Percentiles rank a stretch among this genome's conserved stretches.
Evolutionary conservation across 1,140 invertebrate species (phyloP).

Genomic region (Lepidurus packardi): DNA sequence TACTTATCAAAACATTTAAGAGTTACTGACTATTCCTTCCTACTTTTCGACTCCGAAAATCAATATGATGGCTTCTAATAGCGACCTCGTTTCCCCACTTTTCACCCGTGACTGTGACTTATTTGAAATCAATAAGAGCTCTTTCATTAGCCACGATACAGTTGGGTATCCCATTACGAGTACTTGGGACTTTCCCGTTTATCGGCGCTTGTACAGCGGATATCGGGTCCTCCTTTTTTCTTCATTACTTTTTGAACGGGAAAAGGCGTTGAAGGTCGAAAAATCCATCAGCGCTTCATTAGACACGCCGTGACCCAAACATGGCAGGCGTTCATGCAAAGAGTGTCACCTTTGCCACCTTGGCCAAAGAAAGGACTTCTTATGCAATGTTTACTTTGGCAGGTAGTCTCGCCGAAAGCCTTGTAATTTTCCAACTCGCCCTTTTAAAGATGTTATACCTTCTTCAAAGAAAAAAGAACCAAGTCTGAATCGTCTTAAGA

Average conservation of each 20-base stretch:
- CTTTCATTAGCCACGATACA: not conserved
- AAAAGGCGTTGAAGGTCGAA: constrained; percentile 4
- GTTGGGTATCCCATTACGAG: not conserved
- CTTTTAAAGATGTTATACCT: not conserved
- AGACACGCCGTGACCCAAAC: not conserved
- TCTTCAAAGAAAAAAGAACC: not conserved
- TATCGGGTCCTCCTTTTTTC: not conserved
- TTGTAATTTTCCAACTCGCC: not conserved
- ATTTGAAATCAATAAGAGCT: constrained; percentile 19
- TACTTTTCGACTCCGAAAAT: not conserved
- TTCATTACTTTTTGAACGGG: not conserved
- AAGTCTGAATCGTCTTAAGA: not conserved
- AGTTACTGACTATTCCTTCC: not conserved
- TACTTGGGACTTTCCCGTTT: not conserved
- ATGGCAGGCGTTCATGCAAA: constrained; percentile 7
- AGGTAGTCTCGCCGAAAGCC: not conserved
- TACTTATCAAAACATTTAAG: not conserved
- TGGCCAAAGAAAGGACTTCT: not conserved
- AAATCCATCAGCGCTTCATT: constrained; percentile 1
- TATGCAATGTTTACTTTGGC: not conserved
- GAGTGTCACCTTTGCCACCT: constrained; percentile 13
- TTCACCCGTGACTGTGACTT: not conserved
- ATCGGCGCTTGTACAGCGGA: not conserved
- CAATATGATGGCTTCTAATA: not conserved
- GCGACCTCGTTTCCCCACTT: not conserved